These are phyloP conservation scores for Apotomis betuletana DNA, from an alignment of 2,888 invertebrate species.

Conservation along the genomic window DNA sequence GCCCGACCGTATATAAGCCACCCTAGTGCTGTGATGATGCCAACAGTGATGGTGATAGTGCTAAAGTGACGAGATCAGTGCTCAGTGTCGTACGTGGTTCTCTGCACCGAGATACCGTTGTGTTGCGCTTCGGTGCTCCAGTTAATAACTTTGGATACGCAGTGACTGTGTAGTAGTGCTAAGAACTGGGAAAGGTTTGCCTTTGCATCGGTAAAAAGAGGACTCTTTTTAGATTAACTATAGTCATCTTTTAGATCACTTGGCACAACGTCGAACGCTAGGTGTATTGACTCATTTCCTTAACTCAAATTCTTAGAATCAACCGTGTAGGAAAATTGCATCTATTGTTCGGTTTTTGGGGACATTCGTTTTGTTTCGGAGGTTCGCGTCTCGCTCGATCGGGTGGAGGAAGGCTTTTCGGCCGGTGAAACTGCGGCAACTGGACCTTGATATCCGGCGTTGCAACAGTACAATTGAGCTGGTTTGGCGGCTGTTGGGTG, in stretches of 20 bases:
- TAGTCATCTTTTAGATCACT: neutral
- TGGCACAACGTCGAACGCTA: neutral
- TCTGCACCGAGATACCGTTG: slow-evolving; percentile 72
- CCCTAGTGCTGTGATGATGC: slow-evolving; percentile 60
- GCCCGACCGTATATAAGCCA: slow-evolving; percentile 42
- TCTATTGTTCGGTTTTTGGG: slow-evolving; percentile 34
- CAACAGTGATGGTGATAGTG: slow-evolving; percentile 52
- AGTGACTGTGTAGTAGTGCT: slow-evolving; percentile 73
- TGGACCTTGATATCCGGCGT: slow-evolving; percentile 81
- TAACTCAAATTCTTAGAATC: slow-evolving; percentile 22
- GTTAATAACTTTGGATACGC: slow-evolving; percentile 77
- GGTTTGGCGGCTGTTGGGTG: slow-evolving; percentile 43
- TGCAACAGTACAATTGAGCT: slow-evolving; percentile 59
- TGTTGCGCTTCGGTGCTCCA: slow-evolving; percentile 75
- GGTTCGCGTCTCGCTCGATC: slow-evolving; percentile 51
- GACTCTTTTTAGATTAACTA: slow-evolving; percentile 29
- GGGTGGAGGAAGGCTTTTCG: slow-evolving; percentile 67
- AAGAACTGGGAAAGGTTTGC: slow-evolving; percentile 79
- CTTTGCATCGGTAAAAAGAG: slow-evolving; percentile 64
- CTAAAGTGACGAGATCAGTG: slow-evolving; percentile 46
- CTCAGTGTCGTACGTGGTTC: slow-evolving; percentile 45
- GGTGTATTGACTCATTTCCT: slow-evolving; percentile 51
- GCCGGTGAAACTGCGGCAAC: slow-evolving; percentile 75
- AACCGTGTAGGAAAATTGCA: slow-evolving; percentile 17
- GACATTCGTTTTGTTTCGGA: slow-evolving; percentile 28